Percentiles rank a stretch among this genome's conserved stretches.
Conservation (phyloP, 2,888 invertebrate genomes). For the Orthosia incerta region DNA sequence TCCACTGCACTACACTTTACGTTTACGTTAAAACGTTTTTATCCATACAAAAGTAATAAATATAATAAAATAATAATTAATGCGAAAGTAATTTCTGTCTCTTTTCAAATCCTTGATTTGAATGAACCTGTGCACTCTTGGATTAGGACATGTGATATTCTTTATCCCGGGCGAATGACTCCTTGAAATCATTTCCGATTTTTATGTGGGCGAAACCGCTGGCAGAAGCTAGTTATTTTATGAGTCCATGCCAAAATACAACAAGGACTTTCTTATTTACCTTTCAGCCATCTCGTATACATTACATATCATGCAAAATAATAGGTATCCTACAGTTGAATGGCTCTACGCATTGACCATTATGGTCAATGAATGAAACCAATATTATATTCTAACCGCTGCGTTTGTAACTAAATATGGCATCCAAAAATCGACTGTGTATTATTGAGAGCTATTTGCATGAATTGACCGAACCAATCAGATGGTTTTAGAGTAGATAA, state of each 20-base stretch:
- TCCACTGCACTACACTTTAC: slow-evolving; percentile 40
- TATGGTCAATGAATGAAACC: slow-evolving; percentile 40
- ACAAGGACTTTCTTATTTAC: not conserved
- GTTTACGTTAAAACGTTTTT: slow-evolving; percentile 14
- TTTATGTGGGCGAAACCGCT: no score
- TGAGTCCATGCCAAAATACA: slow-evolving; percentile 2
- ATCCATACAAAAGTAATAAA: no score
- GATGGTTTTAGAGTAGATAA: not conserved
- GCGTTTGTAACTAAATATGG: slow-evolving; percentile 31
- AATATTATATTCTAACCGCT: slow-evolving; percentile 44
- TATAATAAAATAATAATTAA: no score
- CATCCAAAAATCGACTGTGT: slow-evolving; percentile 23
- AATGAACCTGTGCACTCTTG: no score
- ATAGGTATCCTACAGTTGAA: slow-evolving; percentile 16
- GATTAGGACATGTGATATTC: no score
- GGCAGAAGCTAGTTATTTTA: slow-evolving; percentile 2
- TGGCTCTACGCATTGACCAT: slow-evolving; percentile 3
- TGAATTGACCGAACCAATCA: not conserved
- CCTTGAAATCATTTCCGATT: no score
- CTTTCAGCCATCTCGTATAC: not conserved
- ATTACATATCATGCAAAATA: slow-evolving; percentile 11
- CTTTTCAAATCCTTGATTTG: no score
- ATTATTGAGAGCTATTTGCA: slow-evolving; percentile 3
- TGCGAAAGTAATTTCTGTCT: no score
- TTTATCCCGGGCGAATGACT: no score